Base-by-base conservation (phyloP, 2,797 vertebrate species). In the Anomalospiza imberbis region DNA sequence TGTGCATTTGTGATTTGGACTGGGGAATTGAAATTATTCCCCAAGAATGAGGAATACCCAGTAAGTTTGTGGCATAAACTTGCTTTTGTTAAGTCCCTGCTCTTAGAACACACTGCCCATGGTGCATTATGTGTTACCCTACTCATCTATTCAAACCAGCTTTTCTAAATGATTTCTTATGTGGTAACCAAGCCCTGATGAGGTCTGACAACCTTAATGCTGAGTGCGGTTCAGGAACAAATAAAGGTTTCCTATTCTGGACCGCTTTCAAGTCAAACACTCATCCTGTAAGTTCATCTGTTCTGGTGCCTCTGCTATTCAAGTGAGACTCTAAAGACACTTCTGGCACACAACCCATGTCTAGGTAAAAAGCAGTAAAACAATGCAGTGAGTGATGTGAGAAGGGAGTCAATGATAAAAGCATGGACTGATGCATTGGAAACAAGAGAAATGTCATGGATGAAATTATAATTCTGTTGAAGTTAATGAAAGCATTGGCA, bases 391-490 rank as follows among this genome's bases (percentile, higher is more conserved):
- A 94, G 51, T 28, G 25, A 74, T 17, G n/a, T 74, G 40, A 85
- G 45, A 92, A 91, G 25, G 17, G 17, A 91, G 15, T 24, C 57
- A 53, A 18, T 61, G 65, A 88, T 55, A 91, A 96, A 93, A 91
- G 48, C 31, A 36, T 47, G 40, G 60, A 65, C 42, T 62, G 54
- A 58, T 57, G 50, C 54, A 76, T 28, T 13, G 50, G 53, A 88
- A 88, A 76, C 17, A 13, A 77, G 53, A 89, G 10, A 78, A 95
- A 82, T 80, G 50, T 51, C 61, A 65, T 48, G 42, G 57, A 53
- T 77, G 68, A 85, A 91, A 85, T 87, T 94, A 48, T 91, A 38
- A 70, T 80, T 70, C n/a, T 87, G 61, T 42, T 91, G 63, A 92
- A 89, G 42, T 54, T 82, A 93, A 85, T 58, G 38, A 85, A 92